Base-by-base conservation (phyloP, 2,888 invertebrate species). In the Diaperis boleti region DNA sequence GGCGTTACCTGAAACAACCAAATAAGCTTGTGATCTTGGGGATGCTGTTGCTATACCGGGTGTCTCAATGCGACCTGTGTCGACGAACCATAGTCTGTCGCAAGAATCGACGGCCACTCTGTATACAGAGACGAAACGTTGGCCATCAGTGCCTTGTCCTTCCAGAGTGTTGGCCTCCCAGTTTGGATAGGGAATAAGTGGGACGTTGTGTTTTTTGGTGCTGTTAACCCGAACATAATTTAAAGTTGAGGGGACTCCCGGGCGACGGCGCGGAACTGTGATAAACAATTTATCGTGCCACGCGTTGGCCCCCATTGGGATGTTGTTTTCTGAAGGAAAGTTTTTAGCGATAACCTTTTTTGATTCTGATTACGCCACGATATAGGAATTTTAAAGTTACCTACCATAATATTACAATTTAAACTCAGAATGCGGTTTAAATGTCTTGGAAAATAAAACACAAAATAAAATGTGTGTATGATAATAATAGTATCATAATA, bases 81-180 rank as follows among this genome's bases (percentile, higher is more conserved):
- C 93, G 0, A 92, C 86, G 74, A 91, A 89, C 93, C 93, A 94
- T 1, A 94, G 82, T 3, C 92, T 81, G 37, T 89, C 87, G 69
- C 92, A 94, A 1, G 80, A 78, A 75, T 94, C 94, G 0, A 89
- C 85, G 7, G 85, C 83, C 0, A 90, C 86, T 37, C 93, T 83
- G 76, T 92, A 92, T 1, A 92, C 89, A 0, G 89, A 92, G 1
- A 89, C 85, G 7, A 92, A 71, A 41, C 66, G 67, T 8, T 69
- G 61, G 15, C 67, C 59, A 13, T 69, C 1, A 26, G 10, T 4
- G 15, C 44, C 39, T 5, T 64, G 35, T 42, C 69, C 70, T 15
- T 72, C 85, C 61, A 89, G 84, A 47, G 87, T 85, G 76, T 92
- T 91, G 1, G 85, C 85, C 31, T 83, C 80, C 82, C 83, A 84